Evolutionary conservation across 2,888 invertebrate genomes (phyloP), one percentile per base, ranked within the genome.

Genomic region (Tholera decimalis): DNA sequence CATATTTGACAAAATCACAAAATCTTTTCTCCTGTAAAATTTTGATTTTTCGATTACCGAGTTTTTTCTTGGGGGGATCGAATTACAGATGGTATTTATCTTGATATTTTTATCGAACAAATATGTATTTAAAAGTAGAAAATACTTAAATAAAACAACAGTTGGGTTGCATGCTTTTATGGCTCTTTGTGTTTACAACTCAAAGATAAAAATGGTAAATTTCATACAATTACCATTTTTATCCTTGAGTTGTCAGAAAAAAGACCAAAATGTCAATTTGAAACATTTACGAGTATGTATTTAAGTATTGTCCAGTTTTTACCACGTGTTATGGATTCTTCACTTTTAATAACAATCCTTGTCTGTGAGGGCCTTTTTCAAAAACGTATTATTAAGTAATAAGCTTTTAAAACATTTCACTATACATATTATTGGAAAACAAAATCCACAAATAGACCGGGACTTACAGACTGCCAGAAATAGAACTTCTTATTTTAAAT

Each of bases 401-500:
- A 39, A 26, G n/a, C n/a, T 43, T 54, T 20, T 22, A 9, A 24
- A 54, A 47, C 24, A 20, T 41, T 43, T 37, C 11, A 37, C 20
- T 35, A 35, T 47, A 50, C 50, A 41, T 50, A 47, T 55, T 46
- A 72, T 46, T 55, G 62, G 50, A 55, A 72, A 72, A 72, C 49
- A 26, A 62, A 60, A 33, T 56, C 41, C 44, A 39, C 41, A 72
- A 62, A 77, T 72, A 77, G 55, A 72, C 30, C 18, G 41, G n/a
- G 24, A 53, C 51, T 39, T 20, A 59, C 44, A 30, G 33, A 43
- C 63, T 9, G 44, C 2, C 55, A 55, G 13, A 61, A 72, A 72
- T 72, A 77, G 73, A 56, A 46, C 2, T 51, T 76, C 58, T 56
- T 46, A 70, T 70, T 76, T 70, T 76, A 58, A 76, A 58, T 76